phyloP scores from a whole-genome alignment of 2,888 invertebrate genomes.

The Eutolmus rufibarbis region DNA sequence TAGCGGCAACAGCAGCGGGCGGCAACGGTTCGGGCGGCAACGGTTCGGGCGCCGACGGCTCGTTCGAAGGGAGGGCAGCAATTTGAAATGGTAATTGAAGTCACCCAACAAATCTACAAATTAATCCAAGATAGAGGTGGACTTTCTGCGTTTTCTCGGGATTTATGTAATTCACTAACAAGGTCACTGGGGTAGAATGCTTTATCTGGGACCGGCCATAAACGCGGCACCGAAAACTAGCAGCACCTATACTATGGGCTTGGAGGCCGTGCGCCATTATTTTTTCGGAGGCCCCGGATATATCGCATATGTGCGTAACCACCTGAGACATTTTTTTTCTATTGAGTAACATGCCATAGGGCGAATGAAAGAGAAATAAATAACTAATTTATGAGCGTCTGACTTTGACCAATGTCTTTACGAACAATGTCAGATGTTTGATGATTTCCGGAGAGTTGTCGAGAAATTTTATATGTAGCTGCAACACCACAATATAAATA shows the following conservation, averaged over 20 bases:
- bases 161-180: conserved; percentile 16
- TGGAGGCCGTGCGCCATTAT: not conserved
- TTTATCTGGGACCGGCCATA: not conserved
- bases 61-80: not conserved
- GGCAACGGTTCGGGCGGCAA: not conserved
- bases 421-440: not conserved
- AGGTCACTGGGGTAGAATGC: conserved; percentile 16
- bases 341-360: not conserved
- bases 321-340: not conserved
- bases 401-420: not conserved
- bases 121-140: not conserved
- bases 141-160: not conserved
- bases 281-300: not conserved
- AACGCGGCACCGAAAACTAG: not conserved
- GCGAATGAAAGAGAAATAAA: not conserved
- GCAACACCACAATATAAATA: not conserved
- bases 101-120: not conserved
- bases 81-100: conserved; percentile 10
- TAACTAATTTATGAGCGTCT: not conserved
- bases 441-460: not conserved
- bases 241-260: not conserved
- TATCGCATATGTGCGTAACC: not conserved
- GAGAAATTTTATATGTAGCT: not conserved
- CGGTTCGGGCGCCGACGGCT: not conserved
- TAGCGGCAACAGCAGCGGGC: not conserved